Conservation (phyloP, 2,888 invertebrate species). For the Trachelus iudaicus region DNA sequence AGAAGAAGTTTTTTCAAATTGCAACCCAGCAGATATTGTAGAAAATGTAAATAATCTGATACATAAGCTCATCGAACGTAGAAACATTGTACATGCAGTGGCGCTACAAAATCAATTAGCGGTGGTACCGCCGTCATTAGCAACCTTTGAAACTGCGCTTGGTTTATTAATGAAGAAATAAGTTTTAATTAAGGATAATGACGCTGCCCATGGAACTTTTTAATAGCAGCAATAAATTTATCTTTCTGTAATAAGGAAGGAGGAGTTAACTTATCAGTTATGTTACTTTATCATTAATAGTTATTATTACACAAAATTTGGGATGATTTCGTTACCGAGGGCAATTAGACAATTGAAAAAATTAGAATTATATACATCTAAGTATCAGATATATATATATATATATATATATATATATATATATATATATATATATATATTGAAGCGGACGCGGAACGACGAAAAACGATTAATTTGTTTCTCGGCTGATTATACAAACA, state of each 20-base stretch:
- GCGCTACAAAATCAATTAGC: slow-evolving; percentile 54
- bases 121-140: slow-evolving; percentile 52
- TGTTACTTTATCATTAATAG: background rate
- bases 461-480: background rate
- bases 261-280: background rate
- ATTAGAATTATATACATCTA: background rate
- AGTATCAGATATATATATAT: background rate
- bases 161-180: slow-evolving; percentile 39
- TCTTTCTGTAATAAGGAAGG: background rate
- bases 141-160: slow-evolving; percentile 54
- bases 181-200: slow-evolving; percentile 1
- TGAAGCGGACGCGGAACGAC: background rate
- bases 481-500: background rate
- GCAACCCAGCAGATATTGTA: slow-evolving; percentile 45
- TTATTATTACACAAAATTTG: background rate
- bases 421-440: background rate
- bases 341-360: background rate
- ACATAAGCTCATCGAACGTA: slow-evolving; percentile 48
- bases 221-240: background rate
- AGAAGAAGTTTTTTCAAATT: slow-evolving; percentile 55
- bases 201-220: background rate
- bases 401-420: too few relatives aligned
- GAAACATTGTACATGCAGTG: slow-evolving; percentile 56
- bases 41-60: slow-evolving; percentile 48
- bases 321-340: background rate